A percentile compares a stretch with the other conserved stretches of the same genome.
Evolutionary conservation across 2,888 invertebrate genomes (phyloP).

Genomic region (Microctonus hyperodae): DNA sequence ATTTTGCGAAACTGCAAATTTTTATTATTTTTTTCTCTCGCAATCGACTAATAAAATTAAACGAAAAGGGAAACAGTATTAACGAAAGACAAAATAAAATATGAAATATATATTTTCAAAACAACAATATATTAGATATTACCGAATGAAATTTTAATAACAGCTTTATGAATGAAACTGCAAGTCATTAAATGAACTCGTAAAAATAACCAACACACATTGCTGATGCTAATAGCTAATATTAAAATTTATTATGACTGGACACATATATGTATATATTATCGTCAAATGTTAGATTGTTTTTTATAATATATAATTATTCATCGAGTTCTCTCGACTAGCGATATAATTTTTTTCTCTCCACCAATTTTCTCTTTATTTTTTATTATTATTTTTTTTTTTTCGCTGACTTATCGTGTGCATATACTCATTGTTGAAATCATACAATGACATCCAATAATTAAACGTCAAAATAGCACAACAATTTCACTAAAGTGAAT

Average conservation of each 20-base stretch:
- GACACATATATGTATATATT: background rate
- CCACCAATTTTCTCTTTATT: constrained; percentile 3
- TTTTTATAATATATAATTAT: constrained; percentile 1
- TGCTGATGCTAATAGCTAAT: constrained; percentile 3
- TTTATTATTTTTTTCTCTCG: background rate
- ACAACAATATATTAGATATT: background rate
- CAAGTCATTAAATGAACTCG: constrained; percentile 12
- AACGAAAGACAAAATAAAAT: background rate
- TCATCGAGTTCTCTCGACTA: background rate
- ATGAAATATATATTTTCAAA: background rate
- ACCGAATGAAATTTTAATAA: background rate
- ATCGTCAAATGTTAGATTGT: background rate
- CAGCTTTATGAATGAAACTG: background rate
- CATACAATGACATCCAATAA: background rate
- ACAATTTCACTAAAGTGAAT: background rate
- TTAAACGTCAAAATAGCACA: background rate
- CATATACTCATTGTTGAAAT: background rate
- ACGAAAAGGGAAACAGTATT: background rate
- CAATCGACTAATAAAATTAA: background rate
- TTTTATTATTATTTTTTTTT: background rate
- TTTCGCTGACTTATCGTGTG: background rate
- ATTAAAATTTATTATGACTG: background rate
- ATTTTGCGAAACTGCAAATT: background rate
- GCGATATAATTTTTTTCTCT: background rate
- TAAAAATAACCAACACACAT: constrained; percentile 4